These are phyloP conservation scores for Bucco capensis DNA, from an alignment of 2,113 vertebrate species.

Conservation along the genomic window DNA sequence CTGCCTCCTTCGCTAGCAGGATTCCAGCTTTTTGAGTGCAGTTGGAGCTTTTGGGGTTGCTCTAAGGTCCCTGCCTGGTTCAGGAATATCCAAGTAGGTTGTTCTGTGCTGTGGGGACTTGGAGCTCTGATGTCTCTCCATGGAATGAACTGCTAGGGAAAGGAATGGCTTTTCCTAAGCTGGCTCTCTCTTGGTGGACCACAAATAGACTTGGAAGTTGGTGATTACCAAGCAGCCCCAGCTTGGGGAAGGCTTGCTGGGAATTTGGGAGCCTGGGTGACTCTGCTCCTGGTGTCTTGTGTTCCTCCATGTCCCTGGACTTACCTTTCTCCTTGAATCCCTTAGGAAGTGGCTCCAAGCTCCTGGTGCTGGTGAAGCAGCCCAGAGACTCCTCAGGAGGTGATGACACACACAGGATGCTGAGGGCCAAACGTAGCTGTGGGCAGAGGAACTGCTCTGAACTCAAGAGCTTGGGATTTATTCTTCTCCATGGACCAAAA, in stretches of 20 bases:
- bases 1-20: neutral
- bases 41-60: too few species aligned
- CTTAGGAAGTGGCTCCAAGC: conserved; percentile 55
- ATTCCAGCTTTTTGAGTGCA: too few species aligned
- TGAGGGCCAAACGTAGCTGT: conserved; percentile 57
- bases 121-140: too few species aligned
- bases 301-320: neutral
- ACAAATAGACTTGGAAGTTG: too few species aligned
- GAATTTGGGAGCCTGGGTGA: conserved; percentile 15
- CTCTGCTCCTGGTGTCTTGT: conserved; percentile 9
- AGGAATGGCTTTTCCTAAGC: too few species aligned
- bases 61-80: too few species aligned
- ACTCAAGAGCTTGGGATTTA: conserved; percentile 43
- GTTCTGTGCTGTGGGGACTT: too few species aligned
- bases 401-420: conserved; percentile 50
- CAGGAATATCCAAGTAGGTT: too few species aligned
- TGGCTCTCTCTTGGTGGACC: too few species aligned
- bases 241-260: too few species aligned
- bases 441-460: conserved; percentile 74
- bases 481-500: conserved; percentile 79
- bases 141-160: too few species aligned
- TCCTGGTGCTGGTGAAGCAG: conserved; percentile 42
- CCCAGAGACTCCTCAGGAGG: conserved; percentile 51
- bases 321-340: neutral
- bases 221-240: too few species aligned